Percentiles rank a stretch among this genome's conserved stretches.
These are phyloP conservation scores for Gadopsis marmoratus DNA, from an alignment of 2,797 vertebrate species.

Conservation along the genomic window DNA sequence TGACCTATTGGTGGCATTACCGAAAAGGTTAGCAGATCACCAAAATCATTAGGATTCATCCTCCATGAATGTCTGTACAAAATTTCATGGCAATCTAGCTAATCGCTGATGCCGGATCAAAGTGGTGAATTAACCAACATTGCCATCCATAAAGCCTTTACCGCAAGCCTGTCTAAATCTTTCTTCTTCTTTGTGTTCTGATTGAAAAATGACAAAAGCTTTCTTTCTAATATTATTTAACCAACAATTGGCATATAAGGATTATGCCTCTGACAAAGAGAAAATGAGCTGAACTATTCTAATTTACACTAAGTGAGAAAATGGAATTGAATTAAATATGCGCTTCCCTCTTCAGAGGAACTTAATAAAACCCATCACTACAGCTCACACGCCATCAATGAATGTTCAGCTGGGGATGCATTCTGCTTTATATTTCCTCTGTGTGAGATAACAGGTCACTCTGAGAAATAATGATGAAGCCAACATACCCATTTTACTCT, in stretches of 20 bases:
- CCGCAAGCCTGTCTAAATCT: too few species aligned
- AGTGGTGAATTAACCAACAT: not conserved
- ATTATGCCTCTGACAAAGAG: slow-evolving; percentile 34
- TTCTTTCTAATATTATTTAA: slow-evolving; percentile 29
- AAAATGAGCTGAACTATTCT: slow-evolving; percentile 55
- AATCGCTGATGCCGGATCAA: not conserved
- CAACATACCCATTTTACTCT: slow-evolving; percentile 56
- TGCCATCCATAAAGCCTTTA: not conserved
- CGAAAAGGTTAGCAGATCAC: not conserved
- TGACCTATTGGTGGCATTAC: too few species aligned
- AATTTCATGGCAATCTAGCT: not conserved
- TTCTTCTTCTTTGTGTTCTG: slow-evolving; percentile 15
- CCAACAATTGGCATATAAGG: slow-evolving; percentile 9
- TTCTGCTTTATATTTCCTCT: slow-evolving; percentile 71
- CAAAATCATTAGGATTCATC: not conserved
- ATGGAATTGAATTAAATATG: slow-evolving; percentile 70
- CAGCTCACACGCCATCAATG: slow-evolving; percentile 56
- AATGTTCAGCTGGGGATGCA: slow-evolving; percentile 62
- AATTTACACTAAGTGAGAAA: slow-evolving; percentile 67
- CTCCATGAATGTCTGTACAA: not conserved
- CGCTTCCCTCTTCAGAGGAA: slow-evolving; percentile 69
- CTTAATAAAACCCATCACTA: slow-evolving; percentile 75
- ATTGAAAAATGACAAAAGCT: slow-evolving; percentile 7
- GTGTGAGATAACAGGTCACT: slow-evolving; percentile 68
- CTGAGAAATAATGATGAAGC: slow-evolving; percentile 60